phyloP scores from a whole-genome alignment of 1,140 invertebrate species.

The Eumaeus atala region DNA sequence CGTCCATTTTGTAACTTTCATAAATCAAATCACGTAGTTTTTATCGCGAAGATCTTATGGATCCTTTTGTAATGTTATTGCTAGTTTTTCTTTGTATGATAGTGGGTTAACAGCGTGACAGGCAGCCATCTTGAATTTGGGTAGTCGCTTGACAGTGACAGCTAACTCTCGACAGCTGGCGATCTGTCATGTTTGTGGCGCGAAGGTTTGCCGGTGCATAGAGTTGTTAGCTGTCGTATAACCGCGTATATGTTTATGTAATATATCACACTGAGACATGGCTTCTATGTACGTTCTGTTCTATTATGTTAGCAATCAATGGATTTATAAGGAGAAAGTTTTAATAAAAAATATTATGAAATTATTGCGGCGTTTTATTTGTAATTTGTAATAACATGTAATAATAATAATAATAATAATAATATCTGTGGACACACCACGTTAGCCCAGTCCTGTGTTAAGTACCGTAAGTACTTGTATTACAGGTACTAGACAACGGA shows the following conservation, averaged over 20 bases:
- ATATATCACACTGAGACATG: slow-evolving; percentile 48
- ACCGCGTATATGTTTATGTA: slow-evolving; percentile 51
- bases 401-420: too few species aligned
- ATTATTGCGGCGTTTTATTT: slow-evolving; percentile 25
- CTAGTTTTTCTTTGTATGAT: slow-evolving; percentile 25
- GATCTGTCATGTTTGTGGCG: slow-evolving; percentile 6
- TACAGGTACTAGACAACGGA: too few species aligned
- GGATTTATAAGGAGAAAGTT: slow-evolving; percentile 68
- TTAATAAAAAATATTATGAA: slow-evolving; percentile 63
- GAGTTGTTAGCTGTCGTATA: slow-evolving; percentile 31
- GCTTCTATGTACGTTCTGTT: slow-evolving; percentile 64
- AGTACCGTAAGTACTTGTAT: too few species aligned
- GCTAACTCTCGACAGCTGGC: too few species aligned
- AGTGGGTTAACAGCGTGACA: slow-evolving; percentile 3
- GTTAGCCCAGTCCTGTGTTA: too few species aligned
- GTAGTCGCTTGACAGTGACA: background rate
- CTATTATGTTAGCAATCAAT: slow-evolving; percentile 66
- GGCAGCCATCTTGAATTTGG: background rate
- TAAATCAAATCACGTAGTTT: slow-evolving; percentile 37
- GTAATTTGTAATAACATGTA: too few species aligned
- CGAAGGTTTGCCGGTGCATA: slow-evolving; percentile 12
- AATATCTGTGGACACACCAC: too few species aligned
- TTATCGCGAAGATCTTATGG: slow-evolving; percentile 33
- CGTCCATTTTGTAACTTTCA: slow-evolving; percentile 37
- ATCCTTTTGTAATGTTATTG: slow-evolving; percentile 32